phyloP scores from a whole-genome alignment of 2,113 vertebrate genomes.

The Pao palembangensis region DNA sequence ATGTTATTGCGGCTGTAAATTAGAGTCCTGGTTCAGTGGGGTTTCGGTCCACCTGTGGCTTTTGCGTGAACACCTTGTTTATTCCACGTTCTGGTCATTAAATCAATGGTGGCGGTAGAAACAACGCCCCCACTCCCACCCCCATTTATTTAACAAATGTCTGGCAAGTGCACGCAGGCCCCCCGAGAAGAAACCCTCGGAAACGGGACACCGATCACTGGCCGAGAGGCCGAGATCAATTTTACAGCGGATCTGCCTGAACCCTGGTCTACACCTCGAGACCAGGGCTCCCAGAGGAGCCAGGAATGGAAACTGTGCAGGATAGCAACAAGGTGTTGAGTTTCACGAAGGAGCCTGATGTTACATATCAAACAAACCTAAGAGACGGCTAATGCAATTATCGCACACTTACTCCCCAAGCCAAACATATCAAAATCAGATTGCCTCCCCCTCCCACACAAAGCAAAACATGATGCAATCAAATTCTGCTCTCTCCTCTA shows the following conservation, averaged over 20 bases:
- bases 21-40: conserved; percentile 4
- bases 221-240: conserved; percentile 38
- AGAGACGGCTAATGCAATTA: conserved; percentile 75
- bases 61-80: conserved; percentile 7
- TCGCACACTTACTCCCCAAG: conserved; percentile 65
- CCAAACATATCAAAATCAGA: conserved; percentile 78
- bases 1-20: conserved; percentile 39
- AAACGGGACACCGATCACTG: conserved; percentile 43
- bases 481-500: conserved; percentile 57
- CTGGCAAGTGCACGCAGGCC: conserved; percentile 7
- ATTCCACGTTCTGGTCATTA: conserved; percentile 27
- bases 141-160: conserved; percentile 51
- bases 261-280: conserved; percentile 27
- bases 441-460: conserved; percentile 68
- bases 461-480: conserved; percentile 71
- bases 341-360: conserved; percentile 75
- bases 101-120: conserved; percentile 56
- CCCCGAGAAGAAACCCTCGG: conserved; percentile 35
- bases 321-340: conserved; percentile 51
- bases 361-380: conserved; percentile 76
- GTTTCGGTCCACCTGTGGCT: not conserved
- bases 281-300: conserved; percentile 46
- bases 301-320: conserved; percentile 39
- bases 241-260: conserved; percentile 34
- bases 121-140: too few relatives aligned